Percentiles rank a stretch among this genome's conserved stretches.
Evolutionary conservation across 1,140 invertebrate species (phyloP).

Genomic region (Lanistes nyassanus): DNA sequence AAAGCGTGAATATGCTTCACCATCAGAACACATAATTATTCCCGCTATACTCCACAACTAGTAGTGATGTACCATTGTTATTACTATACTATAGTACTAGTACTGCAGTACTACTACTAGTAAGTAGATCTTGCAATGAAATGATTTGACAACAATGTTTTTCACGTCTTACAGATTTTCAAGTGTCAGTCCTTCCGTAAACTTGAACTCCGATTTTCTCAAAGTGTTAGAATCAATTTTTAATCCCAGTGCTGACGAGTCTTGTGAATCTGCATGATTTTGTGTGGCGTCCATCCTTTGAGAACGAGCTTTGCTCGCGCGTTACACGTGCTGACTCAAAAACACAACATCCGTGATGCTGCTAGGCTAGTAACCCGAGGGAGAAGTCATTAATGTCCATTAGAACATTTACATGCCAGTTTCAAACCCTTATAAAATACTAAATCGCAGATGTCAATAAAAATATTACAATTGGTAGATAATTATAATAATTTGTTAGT

Average conservation of each 20-base stretch:
- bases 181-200: conserved; percentile 19
- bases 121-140: not conserved
- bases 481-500: no score
- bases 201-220: conserved; percentile 8
- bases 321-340: no score
- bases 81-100: not conserved
- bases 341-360: no score
- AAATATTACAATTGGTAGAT: no score
- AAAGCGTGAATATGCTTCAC: not conserved
- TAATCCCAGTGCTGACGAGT: not conserved
- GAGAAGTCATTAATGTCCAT: no score
- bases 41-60: not conserved
- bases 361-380: no score
- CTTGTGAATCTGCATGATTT: not conserved
- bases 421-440: no score
- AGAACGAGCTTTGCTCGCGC: no score
- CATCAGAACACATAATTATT: not conserved
- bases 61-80: not conserved
- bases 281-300: no score
- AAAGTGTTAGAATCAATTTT: not conserved
- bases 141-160: not conserved
- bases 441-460: no score
- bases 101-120: not conserved
- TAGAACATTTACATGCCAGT: no score
- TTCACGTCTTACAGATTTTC: conserved; percentile 6